Conservation (phyloP, 2,113 vertebrate species). For the Scomber japonicus region DNA sequence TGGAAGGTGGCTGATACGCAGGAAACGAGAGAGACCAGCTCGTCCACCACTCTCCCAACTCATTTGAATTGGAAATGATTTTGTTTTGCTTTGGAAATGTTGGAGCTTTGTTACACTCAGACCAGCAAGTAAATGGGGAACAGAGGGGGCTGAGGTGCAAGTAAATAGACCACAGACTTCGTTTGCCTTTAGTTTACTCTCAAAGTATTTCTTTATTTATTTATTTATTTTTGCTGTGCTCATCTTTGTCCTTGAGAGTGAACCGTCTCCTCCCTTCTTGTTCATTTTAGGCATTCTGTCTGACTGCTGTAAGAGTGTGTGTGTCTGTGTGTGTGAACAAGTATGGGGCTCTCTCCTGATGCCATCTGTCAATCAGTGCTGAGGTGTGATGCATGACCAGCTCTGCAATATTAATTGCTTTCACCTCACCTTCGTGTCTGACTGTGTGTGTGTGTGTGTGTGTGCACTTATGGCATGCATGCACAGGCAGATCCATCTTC, state of each 20-base stretch:
- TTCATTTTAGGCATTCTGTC: slow-evolving; percentile 10
- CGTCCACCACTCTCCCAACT: slow-evolving; percentile 27
- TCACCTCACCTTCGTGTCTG: slow-evolving; percentile 60
- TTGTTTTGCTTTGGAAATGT: slow-evolving; percentile 69
- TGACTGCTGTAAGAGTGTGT: neutral
- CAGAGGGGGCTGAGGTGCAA: slow-evolving; percentile 27
- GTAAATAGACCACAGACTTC: slow-evolving; percentile 25
- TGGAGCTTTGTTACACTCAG: slow-evolving; percentile 26
- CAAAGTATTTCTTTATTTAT: neutral
- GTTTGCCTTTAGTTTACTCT: slow-evolving; percentile 17
- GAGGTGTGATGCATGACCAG: slow-evolving; percentile 60
- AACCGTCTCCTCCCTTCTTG: slow-evolving; percentile 32
- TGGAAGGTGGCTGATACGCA: slow-evolving; percentile 33
- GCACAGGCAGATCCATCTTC: slow-evolving; percentile 70
- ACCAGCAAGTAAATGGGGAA: slow-evolving; percentile 18
- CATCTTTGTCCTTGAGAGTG: slow-evolving; percentile 59
- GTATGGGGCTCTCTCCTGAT: slow-evolving; percentile 64
- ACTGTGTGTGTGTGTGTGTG: neutral
- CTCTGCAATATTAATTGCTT: slow-evolving; percentile 74
- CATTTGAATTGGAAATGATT: slow-evolving; percentile 81
- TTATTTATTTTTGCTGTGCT: slow-evolving; percentile 31
- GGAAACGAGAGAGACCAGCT: slow-evolving; percentile 26
- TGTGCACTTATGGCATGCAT: neutral
- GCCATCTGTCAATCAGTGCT: slow-evolving; percentile 75
- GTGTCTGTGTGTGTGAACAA: slow-evolving; percentile 8